Evolutionary conservation across 2,797 vertebrate genomes (phyloP), one percentile per base, ranked within the genome.

Genomic region (Neopelma chrysocephalum): DNA sequence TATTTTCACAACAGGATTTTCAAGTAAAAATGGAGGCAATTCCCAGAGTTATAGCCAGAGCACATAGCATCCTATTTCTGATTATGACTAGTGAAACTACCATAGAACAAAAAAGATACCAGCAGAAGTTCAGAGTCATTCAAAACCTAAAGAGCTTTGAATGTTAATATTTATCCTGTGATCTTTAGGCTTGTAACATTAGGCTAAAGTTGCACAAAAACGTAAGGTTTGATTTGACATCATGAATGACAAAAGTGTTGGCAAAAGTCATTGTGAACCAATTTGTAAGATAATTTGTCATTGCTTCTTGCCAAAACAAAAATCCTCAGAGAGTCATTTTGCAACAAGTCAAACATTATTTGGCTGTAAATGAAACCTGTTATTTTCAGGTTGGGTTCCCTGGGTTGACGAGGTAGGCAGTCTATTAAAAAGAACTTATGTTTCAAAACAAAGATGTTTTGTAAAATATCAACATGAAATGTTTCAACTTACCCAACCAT

Each of bases 401-500:
- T 60, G 60, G 68, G 53, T 89, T 86, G 84, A 93, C 0, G 71
- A 96, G 93, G 92, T 94, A 96, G 89, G 68, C 3, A 4, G 42
- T 87, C 66, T 66, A 25, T 75, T 76, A 75, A 68, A 93, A 87
- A 76, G 20, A 89, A 85, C 31, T 42, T 87, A 23, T 8, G 34
- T 64, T 96, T 94, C 56, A 89, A 90, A 84, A 78, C 32, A 92
- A 84, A 92, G 43, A 47, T 0, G 0, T 68, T 93, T 82, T 73
- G 42, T 92, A 71, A 82, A 94, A 82, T 75, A 78, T 15, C 68
- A 89, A 58, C 16, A 78, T 89, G 91, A 97, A 96, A 96, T 91
- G 82, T 92, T 92, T 95, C 71, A 93, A 86, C 82, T 92, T 75
- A 90, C 79, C 58, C 71, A 82, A 87, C 56, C 12, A 71, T 89